A percentile compares a stretch with the other conserved stretches of the same genome.
These are phyloP conservation scores for Drosophila repleta DNA, from an alignment of 1,140 invertebrate genomes.

Conservation along the genomic window DNA sequence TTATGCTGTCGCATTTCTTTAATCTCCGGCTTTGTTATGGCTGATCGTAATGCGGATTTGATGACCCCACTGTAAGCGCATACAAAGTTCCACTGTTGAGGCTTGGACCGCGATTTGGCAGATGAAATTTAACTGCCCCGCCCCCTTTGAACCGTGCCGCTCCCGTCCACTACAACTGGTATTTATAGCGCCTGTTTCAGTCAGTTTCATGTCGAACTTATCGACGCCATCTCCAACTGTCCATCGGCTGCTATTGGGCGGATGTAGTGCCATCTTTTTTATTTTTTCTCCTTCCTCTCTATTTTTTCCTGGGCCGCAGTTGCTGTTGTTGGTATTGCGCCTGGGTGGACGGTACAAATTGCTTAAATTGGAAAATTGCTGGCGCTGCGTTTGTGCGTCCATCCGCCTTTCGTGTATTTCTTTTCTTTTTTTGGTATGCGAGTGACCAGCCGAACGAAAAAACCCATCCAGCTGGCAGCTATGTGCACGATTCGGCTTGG, in stretches of 20 bases:
- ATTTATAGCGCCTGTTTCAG: conserved; percentile 42
- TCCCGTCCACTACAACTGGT: conserved; percentile 5
- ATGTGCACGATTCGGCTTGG: conserved; percentile 30
- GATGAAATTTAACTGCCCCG: conserved; percentile 39
- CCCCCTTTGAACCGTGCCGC: conserved; percentile 8
- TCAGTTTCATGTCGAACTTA: conserved; percentile 49
- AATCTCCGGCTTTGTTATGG: background rate
- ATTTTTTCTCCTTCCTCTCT: background rate
- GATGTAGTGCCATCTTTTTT: conserved; percentile 47
- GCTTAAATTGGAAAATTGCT: conserved; percentile 82
- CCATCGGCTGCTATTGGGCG: conserved; percentile 8
- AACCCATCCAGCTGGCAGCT: conserved; percentile 12
- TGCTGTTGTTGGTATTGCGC: conserved; percentile 43
- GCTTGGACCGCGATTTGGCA: conserved; percentile 41
- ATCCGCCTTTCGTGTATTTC: background rate
- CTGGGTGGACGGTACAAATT: conserved; percentile 67
- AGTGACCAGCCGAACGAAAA: conserved; percentile 1
- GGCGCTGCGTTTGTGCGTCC: conserved; percentile 64
- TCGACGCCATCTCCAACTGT: conserved; percentile 41
- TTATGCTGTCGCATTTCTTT: background rate
- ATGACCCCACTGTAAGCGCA: conserved; percentile 32
- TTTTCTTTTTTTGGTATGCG: conserved; percentile 1
- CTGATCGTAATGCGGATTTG: conserved; percentile 2
- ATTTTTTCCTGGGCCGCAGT: conserved; percentile 26
- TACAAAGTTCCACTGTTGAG: conserved; percentile 34